These are phyloP conservation scores for Petrocephalus microphthalmus DNA, from an alignment of 2,113 vertebrate species.

Conservation along the genomic window DNA sequence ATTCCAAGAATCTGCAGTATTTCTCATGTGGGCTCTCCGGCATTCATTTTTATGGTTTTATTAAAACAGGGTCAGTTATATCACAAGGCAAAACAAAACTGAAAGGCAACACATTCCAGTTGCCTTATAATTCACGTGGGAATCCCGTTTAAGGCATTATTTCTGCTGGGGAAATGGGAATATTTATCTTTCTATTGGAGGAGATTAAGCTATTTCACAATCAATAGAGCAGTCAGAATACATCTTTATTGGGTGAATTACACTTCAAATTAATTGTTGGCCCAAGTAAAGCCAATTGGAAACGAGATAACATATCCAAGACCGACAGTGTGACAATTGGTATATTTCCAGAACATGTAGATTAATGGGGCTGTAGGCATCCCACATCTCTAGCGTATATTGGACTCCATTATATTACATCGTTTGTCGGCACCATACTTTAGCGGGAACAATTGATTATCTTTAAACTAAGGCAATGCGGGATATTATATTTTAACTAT, in stretches of 20 bases:
- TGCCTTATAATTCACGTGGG: conserved; percentile 39
- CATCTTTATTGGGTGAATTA: conserved; percentile 62
- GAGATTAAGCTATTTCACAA: conserved; percentile 65
- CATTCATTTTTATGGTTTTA: background rate
- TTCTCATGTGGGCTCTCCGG: background rate
- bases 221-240: conserved; percentile 60
- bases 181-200: conserved; percentile 48
- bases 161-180: conserved; percentile 42
- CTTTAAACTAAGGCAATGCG: conserved; percentile 52
- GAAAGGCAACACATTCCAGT: background rate
- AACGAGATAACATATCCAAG: conserved; percentile 67
- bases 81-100: conserved; percentile 6
- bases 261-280: conserved; percentile 66
- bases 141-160: conserved; percentile 34
- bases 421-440: conserved; percentile 39
- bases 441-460: conserved; percentile 70
- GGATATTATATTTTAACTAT: conserved; percentile 61
- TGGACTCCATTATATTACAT: conserved; percentile 51
- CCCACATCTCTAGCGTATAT: conserved; percentile 58
- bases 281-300: conserved; percentile 60
- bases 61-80: background rate
- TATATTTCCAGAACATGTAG: conserved; percentile 73
- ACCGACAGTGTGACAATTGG: conserved; percentile 60
- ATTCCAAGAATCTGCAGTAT: background rate
- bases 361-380: conserved; percentile 62